Conservation (phyloP, 1,140 invertebrate genomes). For the Dolichoris vasculosae region DNA sequence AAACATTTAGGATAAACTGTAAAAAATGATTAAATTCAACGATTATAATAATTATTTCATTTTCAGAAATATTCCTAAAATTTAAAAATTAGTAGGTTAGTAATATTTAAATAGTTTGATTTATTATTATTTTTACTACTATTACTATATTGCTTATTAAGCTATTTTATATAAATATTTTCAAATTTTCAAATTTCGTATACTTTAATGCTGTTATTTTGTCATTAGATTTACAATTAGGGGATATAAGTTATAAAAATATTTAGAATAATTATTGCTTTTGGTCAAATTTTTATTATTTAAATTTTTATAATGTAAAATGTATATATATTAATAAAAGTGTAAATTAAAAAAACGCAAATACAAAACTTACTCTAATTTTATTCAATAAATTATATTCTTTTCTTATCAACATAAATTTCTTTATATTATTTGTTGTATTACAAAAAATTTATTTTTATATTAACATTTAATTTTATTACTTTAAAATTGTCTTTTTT, state of each 20-base stretch:
- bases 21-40: too few relatives aligned
- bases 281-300: not conserved
- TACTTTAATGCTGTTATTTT: not conserved
- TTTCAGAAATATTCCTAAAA: too few relatives aligned
- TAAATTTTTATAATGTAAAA: not conserved
- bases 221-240: not conserved
- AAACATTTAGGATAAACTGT: too few relatives aligned
- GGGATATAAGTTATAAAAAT: not conserved
- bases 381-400: too few relatives aligned
- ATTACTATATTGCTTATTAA: not conserved
- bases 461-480: too few relatives aligned
- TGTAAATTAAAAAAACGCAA: too few relatives aligned
- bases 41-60: too few relatives aligned
- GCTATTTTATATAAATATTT: not conserved
- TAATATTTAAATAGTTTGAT: not conserved
- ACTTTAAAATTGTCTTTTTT: too few relatives aligned
- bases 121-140: not conserved
- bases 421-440: too few relatives aligned
- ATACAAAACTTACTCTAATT: too few relatives aligned
- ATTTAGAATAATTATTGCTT: not conserved
- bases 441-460: too few relatives aligned
- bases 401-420: too few relatives aligned
- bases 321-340: not conserved
- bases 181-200: not conserved
- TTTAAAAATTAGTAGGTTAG: not conserved